phyloP scores from a whole-genome alignment of 2,797 vertebrate genomes.

The Rhabdomys pumilio region DNA sequence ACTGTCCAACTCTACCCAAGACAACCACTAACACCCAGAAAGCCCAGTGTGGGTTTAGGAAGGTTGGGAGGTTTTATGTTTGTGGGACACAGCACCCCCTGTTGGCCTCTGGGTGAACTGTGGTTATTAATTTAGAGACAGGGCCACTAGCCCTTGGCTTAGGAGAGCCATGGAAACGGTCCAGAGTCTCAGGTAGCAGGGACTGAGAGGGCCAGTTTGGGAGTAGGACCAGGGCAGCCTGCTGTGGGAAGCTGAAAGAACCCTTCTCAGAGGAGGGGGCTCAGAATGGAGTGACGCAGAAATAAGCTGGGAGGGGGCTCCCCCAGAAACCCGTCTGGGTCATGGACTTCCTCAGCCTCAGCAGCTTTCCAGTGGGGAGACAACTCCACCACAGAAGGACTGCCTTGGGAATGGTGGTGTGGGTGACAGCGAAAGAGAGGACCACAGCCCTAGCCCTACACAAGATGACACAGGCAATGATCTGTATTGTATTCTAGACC shows the following conservation, averaged over 20 bases:
- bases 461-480: not conserved
- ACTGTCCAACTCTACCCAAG: not conserved
- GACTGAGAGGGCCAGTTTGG: not conserved
- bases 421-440: too few species aligned
- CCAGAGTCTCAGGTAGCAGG: not conserved
- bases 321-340: not conserved
- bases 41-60: fast-evolving
- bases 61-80: not conserved
- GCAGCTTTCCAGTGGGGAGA: not conserved
- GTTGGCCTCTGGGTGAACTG: fast-evolving
- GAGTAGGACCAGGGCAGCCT: not conserved
- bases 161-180: not conserved
- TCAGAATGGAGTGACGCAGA: not conserved
- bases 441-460: too few species aligned
- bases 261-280: not conserved
- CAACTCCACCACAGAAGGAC: not conserved
- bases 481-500: fast-evolving
- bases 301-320: not conserved
- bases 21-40: too few species aligned
- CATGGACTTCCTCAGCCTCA: too few species aligned
- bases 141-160: not conserved
- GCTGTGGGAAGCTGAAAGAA: not conserved
- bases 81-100: not conserved
- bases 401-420: not conserved
- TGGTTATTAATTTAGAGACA: not conserved